A percentile compares a stretch with the other conserved stretches of the same genome.
phyloP scores from a whole-genome alignment of 2,113 vertebrate genomes.

The Recurvirostra avosetta region DNA sequence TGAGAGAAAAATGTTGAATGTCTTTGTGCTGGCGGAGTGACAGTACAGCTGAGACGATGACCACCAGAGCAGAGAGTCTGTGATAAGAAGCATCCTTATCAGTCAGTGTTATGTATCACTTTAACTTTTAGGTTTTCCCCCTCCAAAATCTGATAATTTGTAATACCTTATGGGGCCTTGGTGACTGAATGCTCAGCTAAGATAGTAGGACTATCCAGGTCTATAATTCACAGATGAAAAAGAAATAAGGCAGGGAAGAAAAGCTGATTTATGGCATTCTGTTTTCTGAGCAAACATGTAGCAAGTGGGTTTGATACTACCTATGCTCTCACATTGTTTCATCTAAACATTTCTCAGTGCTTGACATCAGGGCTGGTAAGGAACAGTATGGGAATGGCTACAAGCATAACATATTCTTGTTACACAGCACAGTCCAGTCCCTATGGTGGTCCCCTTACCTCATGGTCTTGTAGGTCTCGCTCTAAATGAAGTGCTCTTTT shows the following conservation, averaged over 20 bases:
- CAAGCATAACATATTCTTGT: background rate
- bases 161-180: background rate
- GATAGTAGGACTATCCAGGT: background rate
- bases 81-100: background rate
- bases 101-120: background rate
- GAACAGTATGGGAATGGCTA: background rate
- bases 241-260: background rate
- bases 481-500: slow-evolving; percentile 72
- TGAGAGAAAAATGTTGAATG: background rate
- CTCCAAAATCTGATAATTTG: background rate
- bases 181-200: background rate
- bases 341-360: background rate
- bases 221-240: background rate
- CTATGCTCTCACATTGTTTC: background rate
- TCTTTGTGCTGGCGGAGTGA: background rate
- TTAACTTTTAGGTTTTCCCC: background rate
- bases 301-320: background rate
- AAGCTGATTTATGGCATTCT: background rate
- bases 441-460: slow-evolving; percentile 55
- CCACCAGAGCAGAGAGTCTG: background rate
- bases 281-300: background rate
- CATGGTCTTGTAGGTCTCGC: slow-evolving; percentile 62
- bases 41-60: background rate
- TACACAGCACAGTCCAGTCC: background rate
- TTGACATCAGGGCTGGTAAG: background rate